These are phyloP conservation scores for Dryadula phaetusa DNA, from an alignment of 2,888 invertebrate genomes.

Conservation along the genomic window DNA sequence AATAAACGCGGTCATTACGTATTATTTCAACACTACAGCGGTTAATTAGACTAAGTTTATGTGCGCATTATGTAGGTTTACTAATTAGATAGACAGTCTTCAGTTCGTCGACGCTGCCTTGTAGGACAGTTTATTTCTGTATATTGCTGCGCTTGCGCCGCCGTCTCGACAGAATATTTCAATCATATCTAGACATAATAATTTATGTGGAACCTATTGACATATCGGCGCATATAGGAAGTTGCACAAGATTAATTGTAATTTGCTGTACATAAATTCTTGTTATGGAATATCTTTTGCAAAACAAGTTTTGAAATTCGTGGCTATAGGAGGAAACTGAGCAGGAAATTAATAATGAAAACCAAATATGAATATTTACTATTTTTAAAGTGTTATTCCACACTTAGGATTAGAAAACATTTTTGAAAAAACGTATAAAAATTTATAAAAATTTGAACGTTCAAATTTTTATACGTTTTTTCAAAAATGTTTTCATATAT, in stretches of 20 bases:
- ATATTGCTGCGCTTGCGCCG: constrained; percentile 59
- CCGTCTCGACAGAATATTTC: constrained; percentile 53
- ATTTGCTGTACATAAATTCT: constrained; percentile 23
- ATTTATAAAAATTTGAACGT: too few species aligned
- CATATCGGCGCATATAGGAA: constrained; percentile 30
- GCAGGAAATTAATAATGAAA: neutral
- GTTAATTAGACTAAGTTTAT: constrained; percentile 41
- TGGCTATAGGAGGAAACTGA: neutral
- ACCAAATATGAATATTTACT: neutral
- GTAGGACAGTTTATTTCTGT: constrained; percentile 73
- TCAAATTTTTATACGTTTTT: too few species aligned
- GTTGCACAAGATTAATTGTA: constrained; percentile 21
- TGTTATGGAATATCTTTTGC: neutral
- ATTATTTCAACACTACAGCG: constrained; percentile 12
- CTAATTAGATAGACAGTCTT: constrained; percentile 61
- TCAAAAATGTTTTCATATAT: too few species aligned
- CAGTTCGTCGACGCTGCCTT: constrained; percentile 62
- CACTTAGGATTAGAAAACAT: too few species aligned
- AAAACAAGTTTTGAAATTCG: constrained; percentile 5
- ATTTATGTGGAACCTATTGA: constrained; percentile 33
- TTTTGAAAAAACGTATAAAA: too few species aligned
- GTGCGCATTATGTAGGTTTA: constrained; percentile 52
- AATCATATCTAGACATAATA: constrained; percentile 50
- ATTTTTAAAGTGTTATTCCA: too few species aligned
- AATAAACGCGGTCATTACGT: constrained; percentile 19